A percentile compares a stretch with the other conserved stretches of the same genome.
Conservation (phyloP, 2,888 invertebrate species). For the Xanthorhoe designata region DNA sequence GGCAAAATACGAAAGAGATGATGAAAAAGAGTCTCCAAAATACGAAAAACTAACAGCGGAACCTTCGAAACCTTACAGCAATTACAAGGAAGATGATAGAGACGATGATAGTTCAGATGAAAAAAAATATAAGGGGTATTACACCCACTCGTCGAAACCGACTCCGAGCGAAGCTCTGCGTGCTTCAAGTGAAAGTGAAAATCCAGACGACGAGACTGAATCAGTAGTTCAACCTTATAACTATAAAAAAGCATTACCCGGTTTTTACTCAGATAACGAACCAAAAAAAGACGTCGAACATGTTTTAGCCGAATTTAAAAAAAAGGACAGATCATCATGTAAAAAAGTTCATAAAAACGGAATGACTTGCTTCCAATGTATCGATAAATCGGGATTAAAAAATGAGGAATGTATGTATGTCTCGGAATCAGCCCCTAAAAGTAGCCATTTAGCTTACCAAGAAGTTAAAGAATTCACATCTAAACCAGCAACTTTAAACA, state of each 20-base stretch:
- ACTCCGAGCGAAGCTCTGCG: constrained; percentile 71
- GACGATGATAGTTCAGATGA: constrained; percentile 62
- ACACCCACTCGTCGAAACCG: constrained; percentile 70
- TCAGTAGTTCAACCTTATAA: constrained; percentile 70
- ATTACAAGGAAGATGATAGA: constrained; percentile 56
- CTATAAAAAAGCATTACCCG: constrained; percentile 78
- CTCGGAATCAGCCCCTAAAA: constrained; percentile 88
- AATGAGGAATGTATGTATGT: constrained; percentile 93
- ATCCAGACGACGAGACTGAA: constrained; percentile 68
- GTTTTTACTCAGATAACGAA: constrained; percentile 82
- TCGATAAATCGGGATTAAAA: constrained; percentile 88
- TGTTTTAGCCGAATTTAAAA: constrained; percentile 89
- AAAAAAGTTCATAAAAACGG: constrained; percentile 89
- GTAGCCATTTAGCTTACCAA: constrained; percentile 88
- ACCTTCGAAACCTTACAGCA: constrained; percentile 59
- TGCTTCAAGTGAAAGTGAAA: constrained; percentile 57
- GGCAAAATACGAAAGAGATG: constrained; percentile 65
- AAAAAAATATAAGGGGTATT: constrained; percentile 76
- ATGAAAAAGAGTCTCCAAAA: constrained; percentile 63
- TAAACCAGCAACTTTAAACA: constrained; percentile 71
- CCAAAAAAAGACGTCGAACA: constrained; percentile 89
- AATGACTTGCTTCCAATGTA: constrained; percentile 91
- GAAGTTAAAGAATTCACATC: constrained; percentile 87
- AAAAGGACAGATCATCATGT: constrained; percentile 90
- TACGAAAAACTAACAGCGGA: constrained; percentile 58